phyloP scores from a whole-genome alignment of 2,113 vertebrate species.

The Rallus limicola region DNA sequence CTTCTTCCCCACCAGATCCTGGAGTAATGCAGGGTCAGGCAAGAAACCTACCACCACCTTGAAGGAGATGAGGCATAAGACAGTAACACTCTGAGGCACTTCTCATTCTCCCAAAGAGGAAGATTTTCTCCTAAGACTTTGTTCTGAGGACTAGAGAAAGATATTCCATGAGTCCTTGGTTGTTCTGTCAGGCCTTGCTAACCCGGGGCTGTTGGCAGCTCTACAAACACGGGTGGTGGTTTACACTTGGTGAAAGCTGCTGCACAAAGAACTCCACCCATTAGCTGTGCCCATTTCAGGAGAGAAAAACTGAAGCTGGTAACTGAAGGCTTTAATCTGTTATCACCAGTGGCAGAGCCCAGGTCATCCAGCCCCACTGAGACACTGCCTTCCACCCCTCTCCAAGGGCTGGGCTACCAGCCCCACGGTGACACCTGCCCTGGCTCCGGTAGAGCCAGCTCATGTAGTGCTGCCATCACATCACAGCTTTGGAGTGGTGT shows the following conservation, averaged over 20 bases:
- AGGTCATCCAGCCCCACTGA: background rate
- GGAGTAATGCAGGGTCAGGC: background rate
- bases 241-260: background rate
- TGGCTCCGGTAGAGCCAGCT: background rate
- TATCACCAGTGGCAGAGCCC: background rate
- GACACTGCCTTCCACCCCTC: background rate
- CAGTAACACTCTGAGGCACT: background rate
- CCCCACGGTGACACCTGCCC: accelerated
- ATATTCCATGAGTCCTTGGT: background rate
- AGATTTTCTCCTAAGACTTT: background rate
- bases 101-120: background rate
- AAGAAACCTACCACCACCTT: background rate
- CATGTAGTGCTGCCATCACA: accelerated
- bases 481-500: background rate
- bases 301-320: background rate
- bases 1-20: background rate
- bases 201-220: background rate
- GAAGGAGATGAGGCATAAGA: background rate
- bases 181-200: background rate
- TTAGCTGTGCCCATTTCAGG: background rate
- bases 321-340: background rate
- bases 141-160: background rate
- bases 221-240: background rate
- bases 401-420: background rate
- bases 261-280: background rate